phyloP scores from a whole-genome alignment of 1,140 invertebrate genomes.

The Leucophenga varia region DNA sequence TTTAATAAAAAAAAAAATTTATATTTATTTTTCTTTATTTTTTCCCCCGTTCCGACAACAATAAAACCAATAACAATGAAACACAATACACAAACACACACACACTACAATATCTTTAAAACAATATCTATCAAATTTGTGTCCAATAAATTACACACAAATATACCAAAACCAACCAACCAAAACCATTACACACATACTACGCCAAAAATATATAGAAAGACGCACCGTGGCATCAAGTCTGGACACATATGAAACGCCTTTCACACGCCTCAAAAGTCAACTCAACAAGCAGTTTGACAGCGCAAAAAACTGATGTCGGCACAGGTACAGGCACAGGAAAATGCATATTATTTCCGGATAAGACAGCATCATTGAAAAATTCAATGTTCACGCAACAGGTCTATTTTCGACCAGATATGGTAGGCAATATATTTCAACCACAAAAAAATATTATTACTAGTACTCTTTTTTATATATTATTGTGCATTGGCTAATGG shows the following conservation, averaged over 20 bases:
- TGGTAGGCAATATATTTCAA: slow-evolving; percentile 48
- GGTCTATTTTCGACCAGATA: slow-evolving; percentile 51
- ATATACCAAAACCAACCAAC: slow-evolving; percentile 6
- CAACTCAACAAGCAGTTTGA: slow-evolving; percentile 51
- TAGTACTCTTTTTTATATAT: too few relatives aligned
- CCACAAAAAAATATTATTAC: too few relatives aligned
- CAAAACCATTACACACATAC: too few relatives aligned
- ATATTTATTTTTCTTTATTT: slow-evolving; percentile 15
- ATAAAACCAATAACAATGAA: slow-evolving; percentile 19
- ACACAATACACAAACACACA: slow-evolving; percentile 18
- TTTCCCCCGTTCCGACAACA: slow-evolving; percentile 5
- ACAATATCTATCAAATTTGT: slow-evolving; percentile 2
- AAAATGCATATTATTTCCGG: slow-evolving; percentile 48
- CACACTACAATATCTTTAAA: too few relatives aligned
- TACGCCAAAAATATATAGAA: slow-evolving; percentile 42
- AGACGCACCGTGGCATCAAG: slow-evolving; percentile 52
- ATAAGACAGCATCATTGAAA: slow-evolving; percentile 51
- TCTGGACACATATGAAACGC: slow-evolving; percentile 55
- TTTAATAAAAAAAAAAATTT: slow-evolving; percentile 16
- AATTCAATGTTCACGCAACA: slow-evolving; percentile 48
- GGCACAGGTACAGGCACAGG: slow-evolving; percentile 29
- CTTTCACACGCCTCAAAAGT: slow-evolving; percentile 54
- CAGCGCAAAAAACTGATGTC: slow-evolving; percentile 49
- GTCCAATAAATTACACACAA: slow-evolving; percentile 7
- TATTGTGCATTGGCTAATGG: too few relatives aligned